phyloP scores from a whole-genome alignment of 1,140 invertebrate genomes.

The Helicoverpa armigera region DNA sequence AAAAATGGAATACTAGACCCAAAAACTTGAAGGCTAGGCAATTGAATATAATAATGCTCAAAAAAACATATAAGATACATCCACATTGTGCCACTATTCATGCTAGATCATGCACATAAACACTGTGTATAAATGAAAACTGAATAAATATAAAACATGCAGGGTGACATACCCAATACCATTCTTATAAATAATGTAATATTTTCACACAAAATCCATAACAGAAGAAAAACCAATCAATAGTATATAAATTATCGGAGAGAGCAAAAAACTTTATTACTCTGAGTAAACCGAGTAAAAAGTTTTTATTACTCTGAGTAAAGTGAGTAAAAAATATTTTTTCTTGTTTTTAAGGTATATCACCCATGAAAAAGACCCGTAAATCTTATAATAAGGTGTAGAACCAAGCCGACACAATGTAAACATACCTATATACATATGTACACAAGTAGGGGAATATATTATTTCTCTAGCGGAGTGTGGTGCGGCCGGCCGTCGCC shows the following conservation, averaged over 20 bases:
- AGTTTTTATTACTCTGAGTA: no score
- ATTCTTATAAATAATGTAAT: not conserved
- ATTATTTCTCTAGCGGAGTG: constrained; percentile 71
- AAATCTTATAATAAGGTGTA: not conserved
- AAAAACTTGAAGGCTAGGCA: no score
- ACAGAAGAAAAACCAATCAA: not conserved
- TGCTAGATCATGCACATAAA: constrained; percentile 64
- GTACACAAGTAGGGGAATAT: constrained; percentile 66
- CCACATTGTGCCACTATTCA: constrained; percentile 72
- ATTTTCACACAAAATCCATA: constrained; percentile 26
- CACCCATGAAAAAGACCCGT: not conserved
- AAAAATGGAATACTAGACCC: no score
- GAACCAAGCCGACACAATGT: constrained; percentile 70
- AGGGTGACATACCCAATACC: constrained; percentile 26
- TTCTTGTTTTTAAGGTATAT: not conserved
- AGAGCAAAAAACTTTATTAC: not conserved
- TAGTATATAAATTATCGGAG: not conserved
- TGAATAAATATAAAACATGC: constrained; percentile 22
- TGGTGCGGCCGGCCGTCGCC: constrained; percentile 76
- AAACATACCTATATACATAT: constrained; percentile 82
- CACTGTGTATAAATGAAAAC: not conserved
- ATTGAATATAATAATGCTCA: constrained; percentile 29
- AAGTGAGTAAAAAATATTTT: no score
- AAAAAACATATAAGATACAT: constrained; percentile 59
- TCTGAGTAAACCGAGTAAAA: no score